A percentile compares a stretch with the other conserved stretches of the same genome.
These are phyloP conservation scores for Athalia cordata DNA, from an alignment of 2,888 invertebrate genomes.

Conservation along the genomic window DNA sequence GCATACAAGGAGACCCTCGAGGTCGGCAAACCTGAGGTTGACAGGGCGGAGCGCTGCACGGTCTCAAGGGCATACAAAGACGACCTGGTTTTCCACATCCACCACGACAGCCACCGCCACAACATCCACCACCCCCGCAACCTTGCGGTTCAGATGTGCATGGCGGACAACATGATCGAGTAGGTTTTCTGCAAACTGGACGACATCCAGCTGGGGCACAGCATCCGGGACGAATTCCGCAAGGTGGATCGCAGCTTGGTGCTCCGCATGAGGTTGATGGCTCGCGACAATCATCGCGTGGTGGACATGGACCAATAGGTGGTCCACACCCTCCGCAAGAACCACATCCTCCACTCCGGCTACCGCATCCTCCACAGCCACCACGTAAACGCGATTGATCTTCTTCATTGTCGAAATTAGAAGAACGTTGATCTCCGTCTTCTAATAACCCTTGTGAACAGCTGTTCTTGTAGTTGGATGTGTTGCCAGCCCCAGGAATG, in stretches of 20 bases:
- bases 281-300: conserved; percentile 40
- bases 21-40: conserved; percentile 51
- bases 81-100: conserved; percentile 64
- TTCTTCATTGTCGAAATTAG: conserved; percentile 48
- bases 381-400: conserved; percentile 59
- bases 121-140: conserved; percentile 63
- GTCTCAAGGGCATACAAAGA: conserved; percentile 58
- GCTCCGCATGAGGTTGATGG: conserved; percentile 39
- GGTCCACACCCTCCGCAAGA: conserved; percentile 24
- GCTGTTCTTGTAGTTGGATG: background rate
- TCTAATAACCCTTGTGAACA: conserved; percentile 9
- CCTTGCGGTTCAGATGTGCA: conserved; percentile 54
- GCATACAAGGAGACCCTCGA: conserved; percentile 57
- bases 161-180: conserved; percentile 47
- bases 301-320: conserved; percentile 49
- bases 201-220: conserved; percentile 58
- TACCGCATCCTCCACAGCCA: conserved; percentile 54
- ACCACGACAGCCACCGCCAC: conserved; percentile 65
- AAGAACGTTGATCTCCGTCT: background rate
- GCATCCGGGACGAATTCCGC: conserved; percentile 54
- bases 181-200: conserved; percentile 40
- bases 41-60: conserved; percentile 57
- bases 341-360: conserved; percentile 47
- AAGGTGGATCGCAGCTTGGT: conserved; percentile 52
- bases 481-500: background rate